Percentiles rank a stretch among this genome's conserved stretches.
Evolutionary conservation across 2,888 invertebrate species (phyloP).

Genomic region (Danaus chrysippus): DNA sequence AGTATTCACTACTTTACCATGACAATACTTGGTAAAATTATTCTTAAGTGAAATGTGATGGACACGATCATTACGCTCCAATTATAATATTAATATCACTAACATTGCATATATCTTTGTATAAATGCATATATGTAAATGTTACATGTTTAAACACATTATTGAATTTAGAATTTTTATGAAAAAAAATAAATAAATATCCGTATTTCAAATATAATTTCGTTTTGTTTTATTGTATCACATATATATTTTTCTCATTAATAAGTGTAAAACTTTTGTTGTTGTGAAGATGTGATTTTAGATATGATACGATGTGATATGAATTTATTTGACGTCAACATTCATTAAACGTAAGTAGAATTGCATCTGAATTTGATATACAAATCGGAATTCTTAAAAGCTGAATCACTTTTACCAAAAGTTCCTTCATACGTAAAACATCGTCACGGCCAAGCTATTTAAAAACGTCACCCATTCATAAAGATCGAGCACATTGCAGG

Average conservation of each 20-base stretch:
- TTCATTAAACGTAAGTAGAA: not conserved
- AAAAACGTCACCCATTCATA: constrained; percentile 77
- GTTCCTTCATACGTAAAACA: constrained; percentile 36
- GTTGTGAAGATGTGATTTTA: too few species aligned
- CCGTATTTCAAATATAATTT: constrained; percentile 78
- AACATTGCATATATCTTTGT: constrained; percentile 79
- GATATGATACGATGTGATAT: too few species aligned
- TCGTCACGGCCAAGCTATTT: constrained; percentile 58
- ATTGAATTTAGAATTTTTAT: constrained; percentile 81
- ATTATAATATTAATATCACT: constrained; percentile 75
- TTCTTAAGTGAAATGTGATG: constrained; percentile 74
- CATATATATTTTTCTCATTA: not conserved
- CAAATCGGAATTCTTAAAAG: constrained; percentile 8
- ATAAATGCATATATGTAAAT: constrained; percentile 80
- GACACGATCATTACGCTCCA: constrained; percentile 71
- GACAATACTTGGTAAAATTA: constrained; percentile 78
- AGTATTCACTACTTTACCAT: constrained; percentile 55
- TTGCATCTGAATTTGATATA: constrained; percentile 9
- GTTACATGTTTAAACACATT: constrained; percentile 80
- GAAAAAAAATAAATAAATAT: constrained; percentile 80
- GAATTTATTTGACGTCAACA: too few species aligned
- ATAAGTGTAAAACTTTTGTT: too few species aligned
- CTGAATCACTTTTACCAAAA: constrained; percentile 31
- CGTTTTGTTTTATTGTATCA: constrained; percentile 53
- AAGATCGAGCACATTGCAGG: constrained; percentile 58